Evolutionary conservation across 2,113 vertebrate genomes (phyloP).

Genomic region (Pica pica): DNA sequence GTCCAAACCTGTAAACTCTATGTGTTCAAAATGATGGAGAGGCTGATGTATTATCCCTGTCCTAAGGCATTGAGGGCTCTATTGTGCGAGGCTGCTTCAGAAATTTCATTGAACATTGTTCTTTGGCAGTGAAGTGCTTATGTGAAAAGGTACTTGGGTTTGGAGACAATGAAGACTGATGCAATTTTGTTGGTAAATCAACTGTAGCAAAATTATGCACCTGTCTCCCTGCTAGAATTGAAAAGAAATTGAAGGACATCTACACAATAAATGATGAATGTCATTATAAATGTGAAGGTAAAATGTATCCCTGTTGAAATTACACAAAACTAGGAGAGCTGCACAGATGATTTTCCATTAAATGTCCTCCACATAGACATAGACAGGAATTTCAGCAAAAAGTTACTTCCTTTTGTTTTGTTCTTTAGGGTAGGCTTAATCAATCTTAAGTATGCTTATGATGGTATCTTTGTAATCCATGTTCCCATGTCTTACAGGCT

Average conservation of each 20-base stretch:
- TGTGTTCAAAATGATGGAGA: neutral
- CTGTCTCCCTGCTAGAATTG: neutral
- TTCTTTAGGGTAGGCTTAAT: neutral
- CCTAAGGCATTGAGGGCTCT: neutral
- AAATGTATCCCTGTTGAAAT: neutral
- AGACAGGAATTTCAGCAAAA: neutral
- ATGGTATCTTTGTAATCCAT: neutral
- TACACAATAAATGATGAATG: neutral
- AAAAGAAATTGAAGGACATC: neutral
- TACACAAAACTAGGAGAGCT: neutral
- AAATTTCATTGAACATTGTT: neutral
- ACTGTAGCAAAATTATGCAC: neutral
- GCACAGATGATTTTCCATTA: neutral
- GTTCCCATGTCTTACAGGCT: conserved; percentile 54
- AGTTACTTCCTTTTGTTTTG: neutral
- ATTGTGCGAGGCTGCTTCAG: neutral
- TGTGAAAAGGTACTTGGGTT: neutral
- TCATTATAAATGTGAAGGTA: neutral
- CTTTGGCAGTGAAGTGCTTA: neutral
- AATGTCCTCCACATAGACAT: neutral
- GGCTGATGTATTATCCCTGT: neutral
- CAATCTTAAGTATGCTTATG: neutral
- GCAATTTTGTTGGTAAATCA: conserved; percentile 40
- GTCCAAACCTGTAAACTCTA: neutral
- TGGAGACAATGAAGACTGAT: neutral